Evolutionary conservation across 1,140 invertebrate genomes (phyloP), one percentile per base, ranked within the genome.

Genomic region (Tetragonula clypearis): DNA sequence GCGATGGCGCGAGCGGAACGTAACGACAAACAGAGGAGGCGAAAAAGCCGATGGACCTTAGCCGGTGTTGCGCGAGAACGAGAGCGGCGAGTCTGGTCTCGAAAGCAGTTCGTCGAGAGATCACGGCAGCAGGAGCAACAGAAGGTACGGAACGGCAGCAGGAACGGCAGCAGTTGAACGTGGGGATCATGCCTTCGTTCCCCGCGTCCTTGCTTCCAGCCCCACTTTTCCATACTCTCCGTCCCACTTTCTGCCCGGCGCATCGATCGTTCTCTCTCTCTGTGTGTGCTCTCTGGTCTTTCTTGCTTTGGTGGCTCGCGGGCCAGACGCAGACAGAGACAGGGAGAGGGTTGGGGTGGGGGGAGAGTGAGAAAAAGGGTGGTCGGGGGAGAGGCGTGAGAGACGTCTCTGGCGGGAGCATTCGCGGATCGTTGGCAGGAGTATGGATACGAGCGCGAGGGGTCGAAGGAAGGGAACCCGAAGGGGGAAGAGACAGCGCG

Each of bases 121-220:
- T 90, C 89, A 90, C 89, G 68, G 88, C 77, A 85, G 89, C 89
- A 87, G 89, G 88, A 90, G 88, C 88, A 87, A 90, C 88, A 85
- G 85, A 88, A 84, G 86, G 84, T 87, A 85, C 73, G 88, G 88
- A 86, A 88, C 87, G 79, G 87, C 85, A 85, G 85, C 75, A 81
- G 80, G 74, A 90, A 86, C 83, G 76, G 90, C 88, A 91, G 91
- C 91, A 90, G 85, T 85, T 83, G 78, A 66, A 82, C 84, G 84
- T 23, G 83, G 85, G 66, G 85, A 88, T 89, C 84, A 87, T 90
- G 76, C 86, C 71, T 35, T 30, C 12, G 41, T 60, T 55, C 65
- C 75, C 88, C 74, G 55, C 15, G 60, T 82, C 75, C 86, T 74
- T 41, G 69, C 71, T 65, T 49, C 71, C 55, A 69, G 8, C 79